Evolutionary conservation across 1,140 invertebrate species (phyloP), one percentile per base, ranked within the genome.

Genomic region (Drosophila tristis): DNA sequence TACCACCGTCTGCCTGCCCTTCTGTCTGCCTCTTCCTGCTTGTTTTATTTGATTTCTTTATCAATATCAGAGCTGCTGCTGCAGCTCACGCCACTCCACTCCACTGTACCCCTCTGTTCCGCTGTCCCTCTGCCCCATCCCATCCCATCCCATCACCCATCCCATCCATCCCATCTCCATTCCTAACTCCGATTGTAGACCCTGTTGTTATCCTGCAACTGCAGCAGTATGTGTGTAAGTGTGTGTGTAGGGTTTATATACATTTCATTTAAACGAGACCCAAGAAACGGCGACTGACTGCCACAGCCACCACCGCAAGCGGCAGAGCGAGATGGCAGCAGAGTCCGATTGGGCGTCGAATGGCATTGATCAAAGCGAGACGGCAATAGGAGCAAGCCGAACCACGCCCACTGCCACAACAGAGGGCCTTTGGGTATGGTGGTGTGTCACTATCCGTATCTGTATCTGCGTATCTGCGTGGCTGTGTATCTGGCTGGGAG

Each of bases 41-140:
- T 58, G 75, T 85, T 87, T 71, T 87, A 85, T 85, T 87, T 85
- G 82, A 87, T 85, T 85, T 81, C 81, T 85, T 85, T 85, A 85
- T 85, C 82, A 85, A 87, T 87, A 87, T 81, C 81, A 74, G 80
- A 68, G 74, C 64, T 86, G 60, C 59, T 66, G 76, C 16, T 23
- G 53, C 56, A 71, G 63, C 68, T 57, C 64, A 13, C 11, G 35
- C 35, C 35, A 39, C 35, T 11, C 35, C 35, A 39, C 4, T 39
- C 35, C 35, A 11, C 11, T 13, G 4, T 39, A 39, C 11, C 35
- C 68, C 71, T 31, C 43, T 11, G 29, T 20, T 8, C 13, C 49
- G 13, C 11, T 2, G 11, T 15, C 16, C 51, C 26, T 4, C 42
- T 5, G n/a, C 29, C 20, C 31, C 26, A 50, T 6, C 7, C 50